Conservation (phyloP, 2,888 invertebrate genomes). For the Rhorus exstirpatorius region DNA sequence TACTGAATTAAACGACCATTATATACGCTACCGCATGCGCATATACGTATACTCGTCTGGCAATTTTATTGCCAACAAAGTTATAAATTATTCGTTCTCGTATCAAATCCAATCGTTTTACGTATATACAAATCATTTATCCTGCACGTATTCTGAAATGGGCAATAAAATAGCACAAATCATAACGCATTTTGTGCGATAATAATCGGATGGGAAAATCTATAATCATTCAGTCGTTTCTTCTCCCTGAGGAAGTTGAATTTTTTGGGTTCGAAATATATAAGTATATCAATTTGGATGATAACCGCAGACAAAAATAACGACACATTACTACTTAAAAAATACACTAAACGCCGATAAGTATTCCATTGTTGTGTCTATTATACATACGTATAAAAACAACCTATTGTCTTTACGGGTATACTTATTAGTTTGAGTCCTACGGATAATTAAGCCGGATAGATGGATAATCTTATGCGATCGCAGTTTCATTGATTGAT, state of each 20-base stretch:
- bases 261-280: too few species aligned
- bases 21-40: slow-evolving; percentile 27
- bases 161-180: background rate
- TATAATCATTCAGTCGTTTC: too few species aligned
- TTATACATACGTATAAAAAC: background rate
- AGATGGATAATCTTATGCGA: slow-evolving; percentile 42
- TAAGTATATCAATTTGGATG: too few species aligned
- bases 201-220: background rate
- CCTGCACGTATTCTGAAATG: background rate
- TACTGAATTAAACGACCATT: slow-evolving; percentile 38
- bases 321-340: background rate
- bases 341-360: background rate
- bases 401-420: slow-evolving; percentile 10
- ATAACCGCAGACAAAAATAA: too few species aligned
- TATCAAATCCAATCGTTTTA: slow-evolving; percentile 13
- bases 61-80: slow-evolving; percentile 40
- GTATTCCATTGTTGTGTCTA: background rate
- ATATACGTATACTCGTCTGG: slow-evolving; percentile 1
- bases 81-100: slow-evolving; percentile 33
- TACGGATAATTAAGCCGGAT: background rate
- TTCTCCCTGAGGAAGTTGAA: too few species aligned
- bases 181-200: background rate
- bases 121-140: background rate
- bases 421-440: slow-evolving; percentile 36
- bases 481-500: slow-evolving; percentile 52